Evolutionary conservation across 1,140 invertebrate genomes (phyloP), one percentile per base, ranked within the genome.

Genomic region (Tenebrio molitor): DNA sequence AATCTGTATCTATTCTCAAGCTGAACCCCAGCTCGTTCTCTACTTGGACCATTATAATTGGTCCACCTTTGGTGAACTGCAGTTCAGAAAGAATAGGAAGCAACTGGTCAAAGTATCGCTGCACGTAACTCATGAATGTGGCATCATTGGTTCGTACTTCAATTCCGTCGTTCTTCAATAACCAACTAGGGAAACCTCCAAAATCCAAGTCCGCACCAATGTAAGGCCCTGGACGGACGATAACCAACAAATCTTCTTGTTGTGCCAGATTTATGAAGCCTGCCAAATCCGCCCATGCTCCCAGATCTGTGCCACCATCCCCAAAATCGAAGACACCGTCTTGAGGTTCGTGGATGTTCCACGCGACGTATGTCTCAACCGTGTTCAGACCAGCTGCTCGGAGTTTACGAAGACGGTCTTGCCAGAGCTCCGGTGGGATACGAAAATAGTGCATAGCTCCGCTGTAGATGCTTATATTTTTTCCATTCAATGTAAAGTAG

Each of bases 371-470:
- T 93, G 94, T 95, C 74, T 94, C 91, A 3, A 98, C 87, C 0
- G 95, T 89, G 85, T 98, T 97, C 0, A 98, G 86, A 10, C 97
- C 97, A 62, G 63, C 29, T 10, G 91, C 90, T 81, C 91, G 87
- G 74, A 97, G 87, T 82, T 95, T 95, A 44, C 86, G 81, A 39
- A 98, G 83, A 73, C 95, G 88, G 76, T 97, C 92, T 72, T 90
- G 83, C 97, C 97, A 98, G 78, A 93, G 92, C 42, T 88, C 85
- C 23, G 87, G 87, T 0, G 94, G 94, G 0, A 95, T 87, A 4
- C 96, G 87, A 80, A 95, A 97, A 81, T 97, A 98, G 82, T 98
- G 96, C 72, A 98, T 88, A 63, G 94, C 95, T 0, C 97, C 97
- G 23, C 75, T 76, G 34, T 34, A 74, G 7, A 78, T 63, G 2